Percentiles rank a stretch among this genome's conserved stretches.
Evolutionary conservation across 2,113 vertebrate genomes (phyloP).

Genomic region (Notothenia rossii): DNA sequence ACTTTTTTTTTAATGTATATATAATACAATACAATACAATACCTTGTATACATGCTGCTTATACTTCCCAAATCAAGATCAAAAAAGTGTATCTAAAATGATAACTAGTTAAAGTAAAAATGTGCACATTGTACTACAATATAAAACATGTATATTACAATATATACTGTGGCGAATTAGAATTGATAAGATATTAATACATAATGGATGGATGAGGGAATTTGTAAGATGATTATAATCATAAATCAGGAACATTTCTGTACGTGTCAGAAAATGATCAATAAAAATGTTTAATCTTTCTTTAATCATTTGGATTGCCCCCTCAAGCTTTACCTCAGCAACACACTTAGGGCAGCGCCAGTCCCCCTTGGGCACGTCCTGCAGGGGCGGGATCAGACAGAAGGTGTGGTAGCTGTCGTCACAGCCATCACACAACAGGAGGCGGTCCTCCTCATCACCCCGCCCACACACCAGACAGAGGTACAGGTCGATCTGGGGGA

Average conservation of each 20-base stretch:
- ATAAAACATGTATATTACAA: too few relatives aligned
- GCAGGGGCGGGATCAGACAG: constrained; percentile 95
- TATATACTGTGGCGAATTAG: too few relatives aligned
- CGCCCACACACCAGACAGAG: constrained; percentile 96
- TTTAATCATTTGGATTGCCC: background rate
- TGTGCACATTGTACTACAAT: too few relatives aligned
- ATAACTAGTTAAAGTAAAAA: too few relatives aligned
- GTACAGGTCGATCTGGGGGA: constrained; percentile 93
- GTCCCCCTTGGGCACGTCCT: constrained; percentile 97
- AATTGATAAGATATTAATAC: background rate
- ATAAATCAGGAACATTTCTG: background rate
- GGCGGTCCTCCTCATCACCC: constrained; percentile 95
- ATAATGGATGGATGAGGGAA: background rate
- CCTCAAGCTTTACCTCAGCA: constrained; percentile 88
- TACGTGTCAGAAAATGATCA: background rate
- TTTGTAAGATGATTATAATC: background rate
- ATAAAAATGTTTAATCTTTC: background rate
- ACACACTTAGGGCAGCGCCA: constrained; percentile 98
- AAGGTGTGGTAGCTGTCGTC: constrained; percentile 99
- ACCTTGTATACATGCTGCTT: too few relatives aligned
- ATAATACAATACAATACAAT: too few relatives aligned
- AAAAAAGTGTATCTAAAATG: too few relatives aligned
- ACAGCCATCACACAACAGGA: constrained; percentile 96
- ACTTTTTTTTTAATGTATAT: too few relatives aligned
- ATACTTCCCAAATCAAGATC: too few relatives aligned